These are phyloP conservation scores for Psylliodes chrysocephalus DNA, from an alignment of 2,888 invertebrate genomes.

Conservation along the genomic window DNA sequence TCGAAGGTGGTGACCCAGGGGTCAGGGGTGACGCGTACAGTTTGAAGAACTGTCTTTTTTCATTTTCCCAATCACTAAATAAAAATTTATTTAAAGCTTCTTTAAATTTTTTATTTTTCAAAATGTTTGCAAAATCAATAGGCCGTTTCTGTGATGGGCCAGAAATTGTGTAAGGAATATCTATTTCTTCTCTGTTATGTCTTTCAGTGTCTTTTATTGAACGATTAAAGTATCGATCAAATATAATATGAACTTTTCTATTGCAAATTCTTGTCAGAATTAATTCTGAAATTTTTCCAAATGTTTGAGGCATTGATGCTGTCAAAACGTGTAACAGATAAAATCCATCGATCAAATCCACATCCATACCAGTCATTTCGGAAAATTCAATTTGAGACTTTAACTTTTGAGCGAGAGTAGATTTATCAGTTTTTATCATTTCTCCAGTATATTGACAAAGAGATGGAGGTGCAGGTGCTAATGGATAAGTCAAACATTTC, in stretches of 20 bases:
- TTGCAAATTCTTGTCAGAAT: constrained; percentile 3
- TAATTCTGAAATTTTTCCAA: constrained; percentile 3
- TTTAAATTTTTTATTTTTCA: too few species aligned
- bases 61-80: too few species aligned
- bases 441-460: constrained; percentile 34
- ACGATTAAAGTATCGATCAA: too few species aligned
- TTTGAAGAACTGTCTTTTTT: too few species aligned
- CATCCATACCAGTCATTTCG: constrained; percentile 13
- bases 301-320: not conserved
- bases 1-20: too few species aligned
- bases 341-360: constrained; percentile 37
- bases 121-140: too few species aligned
- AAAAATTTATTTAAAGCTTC: too few species aligned
- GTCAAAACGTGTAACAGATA: constrained; percentile 14
- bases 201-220: too few species aligned
- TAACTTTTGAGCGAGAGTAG: constrained; percentile 26
- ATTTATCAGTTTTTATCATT: constrained; percentile 40
- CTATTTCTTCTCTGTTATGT: too few species aligned
- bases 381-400: constrained; percentile 20
- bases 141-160: too few species aligned
- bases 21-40: too few species aligned
- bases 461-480: constrained; percentile 32
- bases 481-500: constrained; percentile 37
- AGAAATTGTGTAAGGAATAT: too few species aligned
- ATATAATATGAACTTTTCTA: constrained; percentile 5